These are phyloP conservation scores for Andrena haemorrhoa DNA, from an alignment of 2,888 invertebrate species.

Conservation along the genomic window DNA sequence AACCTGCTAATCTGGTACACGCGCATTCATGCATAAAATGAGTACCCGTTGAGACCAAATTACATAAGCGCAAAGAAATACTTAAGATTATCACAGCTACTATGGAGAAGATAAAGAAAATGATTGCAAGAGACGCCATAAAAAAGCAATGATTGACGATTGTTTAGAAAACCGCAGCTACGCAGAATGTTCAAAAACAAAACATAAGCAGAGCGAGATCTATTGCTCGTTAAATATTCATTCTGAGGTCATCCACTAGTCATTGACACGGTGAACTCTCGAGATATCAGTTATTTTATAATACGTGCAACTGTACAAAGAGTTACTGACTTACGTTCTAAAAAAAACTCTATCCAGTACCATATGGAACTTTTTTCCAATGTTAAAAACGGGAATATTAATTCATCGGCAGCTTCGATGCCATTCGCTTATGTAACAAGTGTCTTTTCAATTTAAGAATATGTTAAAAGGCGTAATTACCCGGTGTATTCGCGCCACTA, in stretches of 20 bases:
- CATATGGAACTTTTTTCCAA: no score
- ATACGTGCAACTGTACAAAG: not conserved
- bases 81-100: no score
- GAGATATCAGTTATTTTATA: not conserved
- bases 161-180: not conserved
- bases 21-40: no score
- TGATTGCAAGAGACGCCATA: not conserved
- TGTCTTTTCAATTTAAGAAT: not conserved
- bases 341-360: no score
- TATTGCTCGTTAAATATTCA: not conserved
- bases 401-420: no score
- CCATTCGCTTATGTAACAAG: no score
- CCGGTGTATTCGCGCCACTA: conserved; percentile 91
- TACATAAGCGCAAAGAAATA: no score
- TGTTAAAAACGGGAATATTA: no score
- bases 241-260: not conserved
- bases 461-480: conserved; percentile 70
- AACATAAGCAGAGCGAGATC: not conserved
- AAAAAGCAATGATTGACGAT: no score
- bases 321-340: not conserved
- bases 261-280: conserved; percentile 1
- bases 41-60: no score
- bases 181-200: not conserved
- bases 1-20: no score
- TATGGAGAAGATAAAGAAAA: not conserved